Conservation (phyloP, 1,140 invertebrate genomes). For the Philaenus spumarius region DNA sequence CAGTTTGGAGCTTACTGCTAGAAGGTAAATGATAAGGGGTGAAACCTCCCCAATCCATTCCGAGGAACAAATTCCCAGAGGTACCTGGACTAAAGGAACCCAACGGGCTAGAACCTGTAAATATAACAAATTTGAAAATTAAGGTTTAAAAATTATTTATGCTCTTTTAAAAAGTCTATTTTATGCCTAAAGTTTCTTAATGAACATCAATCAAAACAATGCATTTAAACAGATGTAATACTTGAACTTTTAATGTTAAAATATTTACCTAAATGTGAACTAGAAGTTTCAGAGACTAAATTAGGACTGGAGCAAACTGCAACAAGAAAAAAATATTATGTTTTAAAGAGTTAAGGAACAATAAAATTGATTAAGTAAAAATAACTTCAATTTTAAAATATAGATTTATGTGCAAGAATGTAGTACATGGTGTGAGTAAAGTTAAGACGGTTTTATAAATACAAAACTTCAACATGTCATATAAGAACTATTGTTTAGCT, state of each 20-base stretch:
- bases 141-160: neutral
- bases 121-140: neutral
- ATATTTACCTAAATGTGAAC: neutral
- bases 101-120: conserved; percentile 5
- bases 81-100: conserved; percentile 20
- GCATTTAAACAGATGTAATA: no score
- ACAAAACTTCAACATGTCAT: no score
- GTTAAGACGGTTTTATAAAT: no score
- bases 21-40: conserved; percentile 4
- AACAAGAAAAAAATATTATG: neutral
- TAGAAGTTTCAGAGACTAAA: neutral
- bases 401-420: neutral
- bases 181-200: no score
- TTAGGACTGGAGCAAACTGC: neutral
- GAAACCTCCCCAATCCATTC: conserved; percentile 23
- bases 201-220: no score
- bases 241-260: no score
- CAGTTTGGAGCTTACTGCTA: conserved; percentile 18
- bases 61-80: conserved; percentile 20
- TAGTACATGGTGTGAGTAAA: no score
- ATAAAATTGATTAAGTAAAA: no score
- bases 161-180: neutral
- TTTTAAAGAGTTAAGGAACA: neutral
- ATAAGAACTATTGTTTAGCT: no score
- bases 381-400: neutral